Percentiles rank a stretch among this genome's conserved stretches.
Evolutionary conservation across 2,797 vertebrate species (phyloP).

Genomic region (Heteromormyrus szaboi): DNA sequence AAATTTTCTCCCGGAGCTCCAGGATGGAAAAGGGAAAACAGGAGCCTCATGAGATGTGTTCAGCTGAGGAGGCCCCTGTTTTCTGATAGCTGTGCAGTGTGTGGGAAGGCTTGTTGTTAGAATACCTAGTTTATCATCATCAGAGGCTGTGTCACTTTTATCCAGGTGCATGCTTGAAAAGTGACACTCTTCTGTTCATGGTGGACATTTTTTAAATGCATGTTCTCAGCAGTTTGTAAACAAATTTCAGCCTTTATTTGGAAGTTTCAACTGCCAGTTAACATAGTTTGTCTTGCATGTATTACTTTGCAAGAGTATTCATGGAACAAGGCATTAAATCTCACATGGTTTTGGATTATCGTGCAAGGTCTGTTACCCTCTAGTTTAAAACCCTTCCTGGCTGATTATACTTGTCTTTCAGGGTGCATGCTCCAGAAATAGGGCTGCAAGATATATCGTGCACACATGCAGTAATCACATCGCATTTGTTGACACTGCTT

Average conservation of each 20-base stretch:
- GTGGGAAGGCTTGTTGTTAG: background rate
- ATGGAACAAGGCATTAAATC: background rate
- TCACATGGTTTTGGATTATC: background rate
- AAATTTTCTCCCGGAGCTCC: background rate
- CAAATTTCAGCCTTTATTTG: background rate
- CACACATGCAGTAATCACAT: background rate
- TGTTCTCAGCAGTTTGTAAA: background rate
- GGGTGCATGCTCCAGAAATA: background rate
- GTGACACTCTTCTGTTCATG: background rate
- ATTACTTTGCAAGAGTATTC: background rate
- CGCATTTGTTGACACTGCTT: background rate
- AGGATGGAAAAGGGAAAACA: background rate
- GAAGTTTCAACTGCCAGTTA: background rate
- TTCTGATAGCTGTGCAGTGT: background rate
- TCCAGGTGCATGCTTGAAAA: background rate
- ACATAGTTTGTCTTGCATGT: background rate
- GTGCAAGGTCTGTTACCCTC: background rate
- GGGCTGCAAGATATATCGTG: background rate
- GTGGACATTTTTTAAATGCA: background rate
- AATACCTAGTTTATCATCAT: background rate
- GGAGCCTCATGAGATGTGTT: background rate
- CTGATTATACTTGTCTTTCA: background rate
- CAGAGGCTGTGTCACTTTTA: background rate
- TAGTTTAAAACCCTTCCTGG: background rate
- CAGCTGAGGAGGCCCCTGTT: background rate